These are phyloP conservation scores for Mobula birostris DNA, from an alignment of 2,113 vertebrate genomes.

Conservation along the genomic window DNA sequence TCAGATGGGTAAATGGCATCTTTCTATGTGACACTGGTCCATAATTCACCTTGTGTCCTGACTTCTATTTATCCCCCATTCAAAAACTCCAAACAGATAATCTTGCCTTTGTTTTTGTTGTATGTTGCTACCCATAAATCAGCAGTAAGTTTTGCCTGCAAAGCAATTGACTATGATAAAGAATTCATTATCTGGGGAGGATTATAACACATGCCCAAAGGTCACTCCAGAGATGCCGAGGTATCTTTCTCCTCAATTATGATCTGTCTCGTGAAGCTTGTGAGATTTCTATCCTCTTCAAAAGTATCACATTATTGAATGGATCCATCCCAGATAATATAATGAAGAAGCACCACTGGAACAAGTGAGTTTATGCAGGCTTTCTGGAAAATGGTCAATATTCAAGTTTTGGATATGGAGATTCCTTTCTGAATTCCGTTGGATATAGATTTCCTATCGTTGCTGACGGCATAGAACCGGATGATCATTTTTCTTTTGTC, in stretches of 20 bases:
- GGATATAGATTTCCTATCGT: neutral
- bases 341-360: neutral
- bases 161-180: neutral
- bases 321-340: neutral
- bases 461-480: neutral
- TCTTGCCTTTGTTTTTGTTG: neutral
- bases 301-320: neutral
- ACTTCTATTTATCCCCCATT: neutral
- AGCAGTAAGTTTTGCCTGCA: neutral
- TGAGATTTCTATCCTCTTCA: neutral
- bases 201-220: neutral
- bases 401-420: neutral
- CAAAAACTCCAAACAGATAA: neutral
- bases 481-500: neutral
- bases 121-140: neutral
- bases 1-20: too few species aligned
- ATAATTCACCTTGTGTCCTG: neutral
- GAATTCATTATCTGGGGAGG: neutral
- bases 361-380: neutral
- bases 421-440: neutral
- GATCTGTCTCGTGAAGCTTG: neutral
- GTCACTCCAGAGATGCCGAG: neutral
- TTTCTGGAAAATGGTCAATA: neutral
- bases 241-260: neutral
- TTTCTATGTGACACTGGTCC: too few species aligned